phyloP scores from a whole-genome alignment of 2,113 vertebrate genomes.

The Caretta caretta region DNA sequence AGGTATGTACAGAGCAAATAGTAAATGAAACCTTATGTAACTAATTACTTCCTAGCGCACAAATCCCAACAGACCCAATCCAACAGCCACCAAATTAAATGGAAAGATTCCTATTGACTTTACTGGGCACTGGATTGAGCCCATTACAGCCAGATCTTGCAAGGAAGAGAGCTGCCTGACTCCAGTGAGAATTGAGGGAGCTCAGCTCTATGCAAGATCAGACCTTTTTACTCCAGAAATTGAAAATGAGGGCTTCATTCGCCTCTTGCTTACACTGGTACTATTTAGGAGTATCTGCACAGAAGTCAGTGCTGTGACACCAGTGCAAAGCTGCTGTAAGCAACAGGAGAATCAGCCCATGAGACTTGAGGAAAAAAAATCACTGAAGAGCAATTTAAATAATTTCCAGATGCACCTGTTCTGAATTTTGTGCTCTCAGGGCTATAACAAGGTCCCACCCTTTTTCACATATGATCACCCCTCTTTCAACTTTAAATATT shows the following conservation, averaged over 20 bases:
- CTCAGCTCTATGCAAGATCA: background rate
- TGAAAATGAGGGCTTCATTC: background rate
- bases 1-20: background rate
- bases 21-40: background rate
- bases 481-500: background rate
- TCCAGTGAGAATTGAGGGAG: background rate
- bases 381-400: background rate
- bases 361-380: background rate
- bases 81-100: background rate
- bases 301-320: background rate
- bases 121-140: background rate
- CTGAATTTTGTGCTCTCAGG: background rate
- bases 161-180: background rate
- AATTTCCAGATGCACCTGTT: background rate
- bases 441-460: background rate
- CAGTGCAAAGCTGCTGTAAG: background rate
- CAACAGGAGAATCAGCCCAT: background rate
- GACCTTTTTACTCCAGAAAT: background rate
- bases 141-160: background rate
- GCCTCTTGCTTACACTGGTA: background rate
- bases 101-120: background rate
- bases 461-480: too few species aligned
- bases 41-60: background rate
- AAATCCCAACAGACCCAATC: background rate
- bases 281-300: background rate